Base-by-base conservation (phyloP, 1,140 invertebrate genomes). In the Littorina saxatilis region DNA sequence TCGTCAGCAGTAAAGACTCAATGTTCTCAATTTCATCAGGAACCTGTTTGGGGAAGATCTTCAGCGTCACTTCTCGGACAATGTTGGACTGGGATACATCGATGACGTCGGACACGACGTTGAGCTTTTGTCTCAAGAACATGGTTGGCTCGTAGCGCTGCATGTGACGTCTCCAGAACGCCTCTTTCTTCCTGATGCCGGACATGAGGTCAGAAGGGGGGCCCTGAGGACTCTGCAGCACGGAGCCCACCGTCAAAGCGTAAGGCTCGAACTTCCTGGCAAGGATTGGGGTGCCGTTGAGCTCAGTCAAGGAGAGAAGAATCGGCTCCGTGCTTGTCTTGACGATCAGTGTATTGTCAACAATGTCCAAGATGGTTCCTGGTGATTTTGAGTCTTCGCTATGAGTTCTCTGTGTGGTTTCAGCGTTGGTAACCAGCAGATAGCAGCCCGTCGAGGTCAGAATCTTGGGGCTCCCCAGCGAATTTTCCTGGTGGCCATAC, bases 121-220 rank as follows among this genome's bases (percentile, higher is more conserved):
- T 86, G 58, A 87, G 86, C 52, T 85, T 82, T 70, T 88, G 87
- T 55, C 84, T 66, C 27, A 84, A 84, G 55, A 88, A 88, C 35
- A 81, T 83, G 23, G 86, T 87, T 15, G 87, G 85, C 43, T 88
- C 85, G 82, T 88, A 88, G 0, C 35, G 29, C 11, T 50, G 37
- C 70, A 88, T 39, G 61, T 80, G 81, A 9, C 61, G 58, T 76
- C 76, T 82, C 87, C 87, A 88, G 73, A 88, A 88, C 9, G 52
- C 11, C 80, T 88, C 87, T 58, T 76, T 83, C 40, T 87, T 87
- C 23, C 82, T 80, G n/a, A 88, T 55, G 7, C 35, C n/a, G n/a
- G 58, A 37, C 9, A 87, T 50, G 3, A 74, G 55, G 40, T 87
- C 79, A 20, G 81, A 68, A 37, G 73, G 50, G 11, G 82, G 55